Percentiles rank a stretch among this genome's conserved stretches.
Evolutionary conservation across 2,113 vertebrate species (phyloP).

Genomic region (Oreotrochilus melanogaster): DNA sequence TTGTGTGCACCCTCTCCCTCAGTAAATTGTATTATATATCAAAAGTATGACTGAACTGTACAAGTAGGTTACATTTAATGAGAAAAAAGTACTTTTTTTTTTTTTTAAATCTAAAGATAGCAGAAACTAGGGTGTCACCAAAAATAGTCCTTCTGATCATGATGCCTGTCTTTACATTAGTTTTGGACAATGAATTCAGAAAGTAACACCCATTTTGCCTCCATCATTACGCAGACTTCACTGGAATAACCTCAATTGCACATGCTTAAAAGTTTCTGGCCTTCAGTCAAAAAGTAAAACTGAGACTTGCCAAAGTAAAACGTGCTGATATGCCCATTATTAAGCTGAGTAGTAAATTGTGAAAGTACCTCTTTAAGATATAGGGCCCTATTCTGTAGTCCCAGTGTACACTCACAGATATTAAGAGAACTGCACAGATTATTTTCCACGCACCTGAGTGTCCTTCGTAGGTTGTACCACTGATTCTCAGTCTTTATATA

Average conservation of each 20-base stretch:
- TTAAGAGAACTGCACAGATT: background rate
- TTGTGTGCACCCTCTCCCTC: slow-evolving; percentile 5
- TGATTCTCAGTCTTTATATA: background rate
- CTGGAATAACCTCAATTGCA: background rate
- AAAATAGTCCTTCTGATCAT: slow-evolving; percentile 54
- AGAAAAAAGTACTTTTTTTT: background rate
- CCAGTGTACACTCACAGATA: background rate
- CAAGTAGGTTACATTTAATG: slow-evolving; percentile 65
- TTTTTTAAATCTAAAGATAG: slow-evolving; percentile 31
- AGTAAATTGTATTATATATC: slow-evolving; percentile 23
- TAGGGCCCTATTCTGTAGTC: background rate
- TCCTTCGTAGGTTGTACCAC: background rate
- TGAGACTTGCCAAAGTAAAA: background rate
- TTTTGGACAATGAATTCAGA: slow-evolving; percentile 38
- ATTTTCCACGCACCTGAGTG: background rate
- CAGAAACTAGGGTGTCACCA: slow-evolving; percentile 18
- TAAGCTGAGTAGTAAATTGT: background rate
- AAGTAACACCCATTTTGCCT: slow-evolving; percentile 4
- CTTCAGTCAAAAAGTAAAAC: background rate
- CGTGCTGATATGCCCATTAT: background rate
- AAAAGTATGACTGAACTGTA: slow-evolving; percentile 33
- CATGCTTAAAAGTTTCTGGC: background rate
- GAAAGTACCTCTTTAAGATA: background rate
- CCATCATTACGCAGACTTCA: slow-evolving; percentile 26
- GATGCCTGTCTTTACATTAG: background rate